Conservation (phyloP, 1,140 invertebrate genomes). For the Drosophila navojoa region DNA sequence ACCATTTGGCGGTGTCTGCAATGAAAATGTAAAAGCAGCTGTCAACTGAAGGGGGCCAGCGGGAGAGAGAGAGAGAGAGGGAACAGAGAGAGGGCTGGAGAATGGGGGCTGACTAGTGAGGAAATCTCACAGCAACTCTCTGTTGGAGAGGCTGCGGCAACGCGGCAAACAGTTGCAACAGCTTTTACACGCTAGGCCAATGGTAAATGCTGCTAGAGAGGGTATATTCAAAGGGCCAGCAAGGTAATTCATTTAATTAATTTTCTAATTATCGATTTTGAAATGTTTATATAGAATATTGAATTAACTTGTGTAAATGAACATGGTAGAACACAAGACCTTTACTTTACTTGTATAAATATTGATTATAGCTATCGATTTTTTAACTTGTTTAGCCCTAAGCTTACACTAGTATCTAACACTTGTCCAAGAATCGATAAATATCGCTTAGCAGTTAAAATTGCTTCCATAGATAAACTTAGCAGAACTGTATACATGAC, state of each 20-base stretch:
- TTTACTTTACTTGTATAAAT: too few species aligned
- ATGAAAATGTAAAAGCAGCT: constrained; percentile 72
- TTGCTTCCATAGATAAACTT: too few species aligned
- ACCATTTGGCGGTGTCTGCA: constrained; percentile 37
- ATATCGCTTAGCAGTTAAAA: not conserved
- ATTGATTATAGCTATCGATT: too few species aligned
- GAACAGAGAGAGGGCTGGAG: too few species aligned
- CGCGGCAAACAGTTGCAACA: constrained; percentile 11
- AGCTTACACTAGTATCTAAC: not conserved
- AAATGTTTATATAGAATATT: too few species aligned
- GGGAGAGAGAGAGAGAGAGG: too few species aligned
- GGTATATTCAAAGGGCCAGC: not conserved
- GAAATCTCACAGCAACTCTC: not conserved
- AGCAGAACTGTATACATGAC: too few species aligned
- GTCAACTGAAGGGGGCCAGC: not conserved
- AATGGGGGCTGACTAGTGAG: not conserved
- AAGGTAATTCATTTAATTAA: too few species aligned
- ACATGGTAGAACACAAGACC: too few species aligned
- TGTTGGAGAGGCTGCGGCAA: constrained; percentile 15
- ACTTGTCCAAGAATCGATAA: not conserved
- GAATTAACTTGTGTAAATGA: too few species aligned
- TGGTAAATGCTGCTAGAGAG: not conserved
- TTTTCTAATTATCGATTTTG: too few species aligned
- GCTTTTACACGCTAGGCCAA: not conserved
- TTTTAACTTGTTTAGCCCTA: too few species aligned